Base-by-base conservation (phyloP, 2,888 invertebrate genomes). In the Tortrix viridana region DNA sequence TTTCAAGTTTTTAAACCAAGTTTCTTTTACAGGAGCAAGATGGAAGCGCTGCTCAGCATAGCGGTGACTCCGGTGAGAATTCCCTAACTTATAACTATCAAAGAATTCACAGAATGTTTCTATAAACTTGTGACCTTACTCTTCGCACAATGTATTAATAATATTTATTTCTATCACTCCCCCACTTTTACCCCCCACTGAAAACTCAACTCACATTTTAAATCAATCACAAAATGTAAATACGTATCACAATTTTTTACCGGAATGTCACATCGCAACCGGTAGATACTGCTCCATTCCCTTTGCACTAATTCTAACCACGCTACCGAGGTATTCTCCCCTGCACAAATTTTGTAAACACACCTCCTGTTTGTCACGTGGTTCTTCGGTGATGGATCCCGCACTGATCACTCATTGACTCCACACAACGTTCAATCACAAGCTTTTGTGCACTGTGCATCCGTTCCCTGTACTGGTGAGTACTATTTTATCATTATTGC, bases 1-100 rank as follows among this genome's bases (percentile, higher is more conserved):
- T n/a, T n/a, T n/a, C n/a, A n/a, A n/a, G 9, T 47, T 58, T 43
- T 44, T 22, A 53, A 32, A 18, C 12, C 18, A 47, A 48, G 6
- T 46, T 66, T n/a, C 50, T 68, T 58, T 62, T 26, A 20, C 74
- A 89, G 89, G 89, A 89, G 58, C 86, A 85, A 75, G 89, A 89
- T 54, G 75, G 74, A 2, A 76, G 73, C 67, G 79, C 77, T 16
- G 77, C 70, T 66, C 84, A 84, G 19, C 83, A 82, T 65, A 76
- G 64, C 66, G 71, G 80, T 2, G 81, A 85, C 37, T 68, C 73
- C 9, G 78, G 90, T 89, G 81, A 86, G 87, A 63, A 19, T 16
- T 23, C 37, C 55, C 50, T 44, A 50, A 50, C 46, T 22, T 41
- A 7, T 16, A 41, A 55, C 23, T 6, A 57, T 20, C 38, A 0